Conservation (phyloP, 2,113 vertebrate genomes). For the Boleophthalmus pectinirostris region DNA sequence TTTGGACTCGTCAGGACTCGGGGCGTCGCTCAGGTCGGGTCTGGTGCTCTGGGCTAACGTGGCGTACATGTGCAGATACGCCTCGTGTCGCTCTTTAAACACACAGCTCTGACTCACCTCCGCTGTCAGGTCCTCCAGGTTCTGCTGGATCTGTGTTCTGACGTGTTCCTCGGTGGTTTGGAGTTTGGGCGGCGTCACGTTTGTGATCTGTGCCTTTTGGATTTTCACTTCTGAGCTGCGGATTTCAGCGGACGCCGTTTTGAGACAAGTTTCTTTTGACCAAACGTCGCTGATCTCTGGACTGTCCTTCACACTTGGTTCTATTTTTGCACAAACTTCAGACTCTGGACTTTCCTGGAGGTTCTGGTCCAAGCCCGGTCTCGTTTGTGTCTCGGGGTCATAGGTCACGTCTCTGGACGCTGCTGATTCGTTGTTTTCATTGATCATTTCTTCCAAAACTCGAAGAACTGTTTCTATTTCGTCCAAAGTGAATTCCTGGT, state of each 20-base stretch:
- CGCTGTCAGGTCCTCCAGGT: not conserved
- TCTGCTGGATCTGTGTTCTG: not conserved
- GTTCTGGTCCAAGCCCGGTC: not conserved
- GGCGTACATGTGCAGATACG: slow-evolving; percentile 2
- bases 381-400: not conserved
- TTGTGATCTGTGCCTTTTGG: not conserved
- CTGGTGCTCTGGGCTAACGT: not conserved
- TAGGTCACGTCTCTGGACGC: not conserved
- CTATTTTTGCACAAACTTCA: not conserved
- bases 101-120: not conserved
- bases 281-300: not conserved
- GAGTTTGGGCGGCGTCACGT: not conserved
- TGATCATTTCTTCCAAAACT: not conserved
- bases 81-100: not conserved
- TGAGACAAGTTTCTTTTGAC: not conserved
- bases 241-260: not conserved
- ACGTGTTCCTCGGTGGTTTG: not conserved
- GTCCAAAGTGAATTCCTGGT: not conserved
- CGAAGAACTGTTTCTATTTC: not conserved
- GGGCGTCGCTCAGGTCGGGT: too few species aligned
- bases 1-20: not conserved
- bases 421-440: not conserved
- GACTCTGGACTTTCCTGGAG: not conserved
- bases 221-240: not conserved
- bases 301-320: not conserved